These are phyloP conservation scores for Drosophila nr. fundita DNA, from an alignment of 2,888 invertebrate species.

Conservation along the genomic window DNA sequence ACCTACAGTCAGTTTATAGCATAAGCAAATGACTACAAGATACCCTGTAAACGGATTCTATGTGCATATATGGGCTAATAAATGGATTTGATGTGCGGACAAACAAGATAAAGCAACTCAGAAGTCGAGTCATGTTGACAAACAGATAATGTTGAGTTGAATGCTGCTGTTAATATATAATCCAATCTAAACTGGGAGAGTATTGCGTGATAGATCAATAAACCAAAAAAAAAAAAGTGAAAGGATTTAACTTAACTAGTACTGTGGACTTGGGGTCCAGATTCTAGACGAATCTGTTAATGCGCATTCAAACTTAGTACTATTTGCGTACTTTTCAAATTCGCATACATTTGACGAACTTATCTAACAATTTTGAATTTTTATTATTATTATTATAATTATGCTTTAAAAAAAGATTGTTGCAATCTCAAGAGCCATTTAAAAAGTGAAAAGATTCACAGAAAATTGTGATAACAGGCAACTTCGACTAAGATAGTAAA, in stretches of 20 bases:
- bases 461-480: not conserved
- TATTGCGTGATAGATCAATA: not conserved
- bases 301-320: not conserved
- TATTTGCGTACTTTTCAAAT: not conserved
- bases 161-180: not conserved
- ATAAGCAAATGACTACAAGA: not conserved
- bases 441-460: not conserved
- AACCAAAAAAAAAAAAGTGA: not conserved
- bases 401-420: not conserved
- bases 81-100: not conserved
- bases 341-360: not conserved
- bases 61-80: not conserved
- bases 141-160: not conserved
- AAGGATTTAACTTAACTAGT: too few species aligned
- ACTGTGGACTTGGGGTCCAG: not conserved
- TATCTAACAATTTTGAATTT: not conserved
- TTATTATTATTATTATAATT: not conserved
- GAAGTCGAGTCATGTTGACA: not conserved
- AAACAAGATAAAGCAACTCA: not conserved
- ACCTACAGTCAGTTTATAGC: constrained; percentile 7
- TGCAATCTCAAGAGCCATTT: not conserved
- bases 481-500: not conserved
- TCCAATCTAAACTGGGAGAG: not conserved
- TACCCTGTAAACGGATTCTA: not conserved
- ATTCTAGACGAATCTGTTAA: not conserved